Base-by-base conservation (phyloP, 2,113 vertebrate genomes). In the Connochaetes taurinus region DNA sequence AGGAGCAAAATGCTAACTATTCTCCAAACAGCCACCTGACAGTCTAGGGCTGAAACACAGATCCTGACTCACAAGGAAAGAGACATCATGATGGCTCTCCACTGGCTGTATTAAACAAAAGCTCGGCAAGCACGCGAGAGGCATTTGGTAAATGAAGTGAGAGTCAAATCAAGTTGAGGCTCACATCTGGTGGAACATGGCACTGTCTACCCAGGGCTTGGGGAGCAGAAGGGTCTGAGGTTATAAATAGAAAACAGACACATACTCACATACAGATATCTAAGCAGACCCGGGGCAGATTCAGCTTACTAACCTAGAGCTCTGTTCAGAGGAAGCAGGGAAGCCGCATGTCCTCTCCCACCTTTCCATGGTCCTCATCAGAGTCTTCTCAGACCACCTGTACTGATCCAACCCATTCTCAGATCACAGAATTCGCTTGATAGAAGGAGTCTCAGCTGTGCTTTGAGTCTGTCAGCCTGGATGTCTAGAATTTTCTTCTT, bases 361-460 rank as follows among this genome's bases (percentile, higher is more conserved):
- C 98, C 99, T 99, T 98, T 94, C 98, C 98, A 98, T 98, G 98
- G 98, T 98, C 98, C 98, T 98, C 98, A 98, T 98, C 98, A 96
- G 98, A 97, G 98, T 98, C 98, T 98, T 98, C 98, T 96, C 98
- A 98, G 98, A 99, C 98, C 99, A 99, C 99, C 99, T 99, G 99
- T 99, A 98, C 99, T 87, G 98, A 98, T 99, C 98, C 99, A 98
- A 94, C 98, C 98, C 98, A 99, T 98, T 52, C 97, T 97, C 98
- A 95, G 97, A 96, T 87, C 67, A 97, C 84, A 98, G 27, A 47
- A 93, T 89, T 97, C 98, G 97, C 98, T 97, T 83, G 97, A 98
- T 92, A 96, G 98, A 97, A 93, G 98, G 85, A 97, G 98, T 23
- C 98, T 98, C 98, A 92, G 98, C 98, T 86, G 97, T 2, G 98